A percentile compares a stretch with the other conserved stretches of the same genome.
phyloP scores from a whole-genome alignment of 2,888 invertebrate genomes.

The Acrobeloides nanus region DNA sequence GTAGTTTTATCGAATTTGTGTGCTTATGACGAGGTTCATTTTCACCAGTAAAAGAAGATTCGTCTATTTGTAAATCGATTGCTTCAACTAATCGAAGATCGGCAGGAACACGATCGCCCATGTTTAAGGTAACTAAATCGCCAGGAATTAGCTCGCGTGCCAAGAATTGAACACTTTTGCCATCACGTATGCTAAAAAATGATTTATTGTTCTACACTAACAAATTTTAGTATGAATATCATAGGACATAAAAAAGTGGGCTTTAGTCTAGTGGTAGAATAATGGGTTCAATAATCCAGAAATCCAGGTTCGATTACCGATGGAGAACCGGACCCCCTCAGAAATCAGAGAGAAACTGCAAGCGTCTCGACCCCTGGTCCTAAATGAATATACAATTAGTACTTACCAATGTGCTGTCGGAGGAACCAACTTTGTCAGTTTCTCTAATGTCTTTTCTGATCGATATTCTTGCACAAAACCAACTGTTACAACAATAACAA shows the following conservation, averaged over 20 bases:
- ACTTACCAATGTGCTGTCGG: constrained; percentile 65
- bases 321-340: background rate
- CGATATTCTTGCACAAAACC: constrained; percentile 95
- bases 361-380: no score
- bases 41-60: constrained; percentile 97
- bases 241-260: no score
- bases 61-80: constrained; percentile 85
- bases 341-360: no score
- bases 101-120: constrained; percentile 93
- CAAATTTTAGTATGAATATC: background rate
- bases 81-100: constrained; percentile 88
- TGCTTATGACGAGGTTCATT: constrained; percentile 74
- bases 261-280: no score
- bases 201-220: constrained; percentile 5
- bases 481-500: constrained; percentile 89
- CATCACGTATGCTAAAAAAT: constrained; percentile 42
- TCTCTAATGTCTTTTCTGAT: constrained; percentile 93
- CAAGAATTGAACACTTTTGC: constrained; percentile 60
- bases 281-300: background rate
- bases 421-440: constrained; percentile 90
- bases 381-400: background rate
- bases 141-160: constrained; percentile 94
- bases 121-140: constrained; percentile 81
- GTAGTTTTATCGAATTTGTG: constrained; percentile 8
- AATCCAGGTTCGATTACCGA: no score